Percentiles rank a stretch among this genome's conserved stretches.
Evolutionary conservation across 2,797 vertebrate genomes (phyloP).

Genomic region (Sebastes wilsoni): DNA sequence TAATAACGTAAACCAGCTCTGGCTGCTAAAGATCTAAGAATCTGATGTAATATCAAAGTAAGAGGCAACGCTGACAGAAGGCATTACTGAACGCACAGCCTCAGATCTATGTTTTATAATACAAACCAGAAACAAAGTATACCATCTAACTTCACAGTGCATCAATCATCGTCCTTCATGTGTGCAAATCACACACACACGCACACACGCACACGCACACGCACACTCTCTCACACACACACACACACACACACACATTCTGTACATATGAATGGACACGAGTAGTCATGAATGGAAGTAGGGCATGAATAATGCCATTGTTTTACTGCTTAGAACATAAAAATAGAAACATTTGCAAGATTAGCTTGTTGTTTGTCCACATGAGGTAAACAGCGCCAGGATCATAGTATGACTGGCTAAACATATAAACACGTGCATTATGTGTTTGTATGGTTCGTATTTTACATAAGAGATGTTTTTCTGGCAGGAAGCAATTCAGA

Average conservation of each 20-base stretch:
- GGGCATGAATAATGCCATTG: slow-evolving; percentile 19
- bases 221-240: too few species aligned
- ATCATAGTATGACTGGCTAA: neutral
- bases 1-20: slow-evolving; percentile 20
- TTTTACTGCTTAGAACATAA: neutral
- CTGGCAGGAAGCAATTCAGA: neutral
- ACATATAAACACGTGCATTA: neutral
- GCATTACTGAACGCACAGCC: neutral
- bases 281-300: neutral
- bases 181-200: neutral
- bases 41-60: slow-evolving; percentile 58
- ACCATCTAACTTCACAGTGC: slow-evolving; percentile 8
- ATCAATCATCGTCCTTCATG: neutral
- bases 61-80: slow-evolving; percentile 41
- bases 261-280: neutral
- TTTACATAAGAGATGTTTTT: neutral
- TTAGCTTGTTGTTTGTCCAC: neutral
- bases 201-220: too few species aligned
- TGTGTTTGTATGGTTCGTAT: neutral
- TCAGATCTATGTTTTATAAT: slow-evolving; percentile 45
- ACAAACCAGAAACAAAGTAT: slow-evolving; percentile 31
- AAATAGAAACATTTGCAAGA: slow-evolving; percentile 3
- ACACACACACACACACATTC: neutral
- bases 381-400: neutral
- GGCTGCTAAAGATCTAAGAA: slow-evolving; percentile 53